These are phyloP conservation scores for Beris chalybata DNA, from an alignment of 2,888 invertebrate species.

Conservation along the genomic window DNA sequence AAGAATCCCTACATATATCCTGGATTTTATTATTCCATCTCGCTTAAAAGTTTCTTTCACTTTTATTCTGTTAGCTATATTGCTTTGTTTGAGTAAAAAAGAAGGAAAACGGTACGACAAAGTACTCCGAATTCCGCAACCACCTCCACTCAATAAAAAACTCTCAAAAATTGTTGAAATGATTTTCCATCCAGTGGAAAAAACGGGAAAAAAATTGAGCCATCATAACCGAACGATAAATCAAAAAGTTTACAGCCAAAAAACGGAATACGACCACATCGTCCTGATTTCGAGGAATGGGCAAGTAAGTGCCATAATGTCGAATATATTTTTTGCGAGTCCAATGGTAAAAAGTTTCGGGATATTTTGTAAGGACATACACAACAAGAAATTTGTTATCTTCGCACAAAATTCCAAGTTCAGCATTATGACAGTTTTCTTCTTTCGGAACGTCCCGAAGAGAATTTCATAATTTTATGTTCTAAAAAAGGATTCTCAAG, in stretches of 20 bases:
- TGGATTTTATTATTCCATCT: no score
- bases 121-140: no score
- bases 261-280: constrained; percentile 8
- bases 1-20: no score
- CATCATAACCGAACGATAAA: constrained; percentile 17
- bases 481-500: constrained; percentile 1
- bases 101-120: no score
- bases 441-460: not conserved
- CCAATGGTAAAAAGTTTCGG: not conserved
- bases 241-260: constrained; percentile 17
- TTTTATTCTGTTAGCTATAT: no score
- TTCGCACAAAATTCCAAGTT: constrained; percentile 13
- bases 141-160: no score
- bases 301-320: constrained; percentile 15
- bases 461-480: not conserved
- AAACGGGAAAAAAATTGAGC: constrained; percentile 1
- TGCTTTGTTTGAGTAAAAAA: no score
- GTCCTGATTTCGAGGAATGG: constrained; percentile 8
- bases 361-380: not conserved
- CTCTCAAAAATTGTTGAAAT: no score
- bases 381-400: constrained; percentile 20
- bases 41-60: no score
- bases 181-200: not conserved
- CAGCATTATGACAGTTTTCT: constrained; percentile 2
- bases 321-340: not conserved